Conservation (phyloP, 2,888 invertebrate genomes). For the Andrena minutula region DNA sequence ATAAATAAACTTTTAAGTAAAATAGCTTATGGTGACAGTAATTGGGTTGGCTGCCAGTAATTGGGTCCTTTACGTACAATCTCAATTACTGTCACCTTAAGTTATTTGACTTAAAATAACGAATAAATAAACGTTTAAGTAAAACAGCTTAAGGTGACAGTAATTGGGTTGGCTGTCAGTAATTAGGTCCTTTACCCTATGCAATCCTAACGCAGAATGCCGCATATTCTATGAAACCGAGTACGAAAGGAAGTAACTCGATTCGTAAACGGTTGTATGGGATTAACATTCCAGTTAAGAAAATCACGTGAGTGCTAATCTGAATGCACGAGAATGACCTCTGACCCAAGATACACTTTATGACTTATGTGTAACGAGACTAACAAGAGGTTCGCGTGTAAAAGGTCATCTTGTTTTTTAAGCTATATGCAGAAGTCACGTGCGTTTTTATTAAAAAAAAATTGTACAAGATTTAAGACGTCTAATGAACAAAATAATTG, state of each 20-base stretch:
- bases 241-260: neutral
- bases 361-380: slow-evolving; percentile 6
- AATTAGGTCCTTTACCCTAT: too few species aligned
- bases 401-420: slow-evolving; percentile 38
- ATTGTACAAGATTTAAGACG: neutral
- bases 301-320: slow-evolving; percentile 75
- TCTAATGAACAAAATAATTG: neutral
- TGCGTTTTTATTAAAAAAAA: too few species aligned
- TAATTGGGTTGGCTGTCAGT: too few species aligned
- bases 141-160: too few species aligned
- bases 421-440: neutral
- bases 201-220: neutral
- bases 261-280: neutral
- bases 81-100: too few species aligned
- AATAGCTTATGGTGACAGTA: too few species aligned
- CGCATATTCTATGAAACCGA: neutral
- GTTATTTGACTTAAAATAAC: too few species aligned
- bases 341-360: slow-evolving; percentile 71
- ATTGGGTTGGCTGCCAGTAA: too few species aligned
- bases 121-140: too few species aligned
- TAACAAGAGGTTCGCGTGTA: too few species aligned
- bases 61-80: too few species aligned
- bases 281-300: slow-evolving; percentile 28
- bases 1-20: too few species aligned
- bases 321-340: slow-evolving; percentile 73